Evolutionary conservation across 2,888 invertebrate genomes (phyloP).

Genomic region (Orgyia antiqua): DNA sequence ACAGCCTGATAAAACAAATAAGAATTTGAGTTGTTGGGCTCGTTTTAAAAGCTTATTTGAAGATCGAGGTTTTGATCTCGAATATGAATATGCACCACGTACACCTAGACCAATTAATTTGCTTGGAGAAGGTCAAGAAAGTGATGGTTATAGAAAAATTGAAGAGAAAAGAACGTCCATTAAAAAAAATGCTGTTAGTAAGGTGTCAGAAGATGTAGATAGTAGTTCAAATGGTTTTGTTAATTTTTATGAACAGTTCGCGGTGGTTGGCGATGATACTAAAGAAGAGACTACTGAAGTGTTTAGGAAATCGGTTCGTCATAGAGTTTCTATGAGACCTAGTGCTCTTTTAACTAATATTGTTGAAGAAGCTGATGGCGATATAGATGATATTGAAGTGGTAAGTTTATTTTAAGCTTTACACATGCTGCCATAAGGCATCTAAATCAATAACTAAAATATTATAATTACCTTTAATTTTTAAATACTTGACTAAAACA

Average conservation of each 20-base stretch:
- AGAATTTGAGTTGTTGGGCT: constrained; percentile 53
- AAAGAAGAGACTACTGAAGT: constrained; percentile 42
- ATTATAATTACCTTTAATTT: too few species aligned
- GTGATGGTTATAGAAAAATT: constrained; percentile 43
- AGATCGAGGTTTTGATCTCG: constrained; percentile 65
- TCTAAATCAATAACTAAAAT: too few species aligned
- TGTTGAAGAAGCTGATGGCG: constrained; percentile 55
- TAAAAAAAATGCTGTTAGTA: constrained; percentile 21
- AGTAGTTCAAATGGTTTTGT: constrained; percentile 46
- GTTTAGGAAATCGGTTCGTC: constrained; percentile 40
- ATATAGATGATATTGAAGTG: constrained; percentile 49
- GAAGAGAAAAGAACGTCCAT: constrained; percentile 36
- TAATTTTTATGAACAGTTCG: constrained; percentile 70
- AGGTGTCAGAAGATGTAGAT: constrained; percentile 30
- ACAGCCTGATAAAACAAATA: constrained; percentile 7
- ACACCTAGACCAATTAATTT: constrained; percentile 27
- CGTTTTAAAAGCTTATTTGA: constrained; percentile 63
- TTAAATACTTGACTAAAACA: too few species aligned
- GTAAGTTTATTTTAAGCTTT: too few species aligned
- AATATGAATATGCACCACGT: constrained; percentile 48
- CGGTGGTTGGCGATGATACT: constrained; percentile 48
- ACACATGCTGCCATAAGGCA: too few species aligned
- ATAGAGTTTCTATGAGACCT: constrained; percentile 62
- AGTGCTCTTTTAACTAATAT: constrained; percentile 63
- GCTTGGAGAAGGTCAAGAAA: constrained; percentile 36